These are phyloP conservation scores for Ricordea florida DNA, from an alignment of 92 coral and sea anemone species.

Conservation along the genomic window DNA sequence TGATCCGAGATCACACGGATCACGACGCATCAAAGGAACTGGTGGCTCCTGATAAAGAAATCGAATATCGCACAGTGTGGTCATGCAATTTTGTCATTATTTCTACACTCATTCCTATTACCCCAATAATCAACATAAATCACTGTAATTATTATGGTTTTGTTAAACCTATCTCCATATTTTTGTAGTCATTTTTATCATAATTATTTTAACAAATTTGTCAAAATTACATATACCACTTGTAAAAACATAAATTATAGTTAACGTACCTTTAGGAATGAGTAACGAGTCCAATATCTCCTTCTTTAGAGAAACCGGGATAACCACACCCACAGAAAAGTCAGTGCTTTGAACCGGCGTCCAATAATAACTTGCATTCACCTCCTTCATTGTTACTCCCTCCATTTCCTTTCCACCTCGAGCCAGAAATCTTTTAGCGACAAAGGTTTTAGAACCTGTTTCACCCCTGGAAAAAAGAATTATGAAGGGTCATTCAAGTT, in stretches of 20 bases:
- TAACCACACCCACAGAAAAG: conserved; percentile 51
- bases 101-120: too few species aligned
- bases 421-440: conserved; percentile 48
- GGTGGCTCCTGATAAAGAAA: too few species aligned
- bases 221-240: too few species aligned
- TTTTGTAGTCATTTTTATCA: too few species aligned
- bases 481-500: background rate
- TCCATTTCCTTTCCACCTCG: conserved; percentile 29
- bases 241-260: too few species aligned
- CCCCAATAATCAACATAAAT: too few species aligned
- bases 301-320: background rate
- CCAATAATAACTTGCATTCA: conserved; percentile 50
- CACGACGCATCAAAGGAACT: too few species aligned
- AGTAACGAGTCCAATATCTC: background rate
- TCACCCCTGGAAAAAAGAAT: conserved; percentile 22
- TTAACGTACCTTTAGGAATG: conserved; percentile 8
- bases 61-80: too few species aligned
- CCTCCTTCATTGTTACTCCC: conserved; percentile 14
- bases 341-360: conserved; percentile 29
- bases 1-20: too few species aligned
- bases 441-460: conserved; percentile 15
- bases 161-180: background rate
- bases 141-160: too few species aligned
- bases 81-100: too few species aligned
- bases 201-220: too few species aligned